Evolutionary conservation across 2,888 invertebrate genomes (phyloP).

Genomic region (Machimus atricapillus): DNA sequence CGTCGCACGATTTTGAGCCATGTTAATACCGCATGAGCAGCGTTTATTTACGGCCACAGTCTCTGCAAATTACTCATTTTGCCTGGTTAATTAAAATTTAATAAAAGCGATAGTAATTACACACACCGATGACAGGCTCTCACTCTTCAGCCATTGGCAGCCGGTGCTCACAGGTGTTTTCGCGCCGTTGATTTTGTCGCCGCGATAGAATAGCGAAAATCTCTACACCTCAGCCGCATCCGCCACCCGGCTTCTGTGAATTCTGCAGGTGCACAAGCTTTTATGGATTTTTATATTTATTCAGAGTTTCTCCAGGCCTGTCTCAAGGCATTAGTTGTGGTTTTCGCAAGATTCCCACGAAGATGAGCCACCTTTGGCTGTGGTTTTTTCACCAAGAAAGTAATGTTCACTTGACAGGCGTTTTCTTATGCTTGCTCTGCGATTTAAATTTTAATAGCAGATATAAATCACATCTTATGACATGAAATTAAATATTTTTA

Average conservation of each 20-base stretch:
- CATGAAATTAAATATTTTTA: too few species aligned
- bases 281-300: not conserved
- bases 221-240: not conserved
- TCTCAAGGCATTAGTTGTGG: not conserved
- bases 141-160: not conserved
- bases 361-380: not conserved
- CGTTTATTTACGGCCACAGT: conserved; percentile 1
- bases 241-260: not conserved
- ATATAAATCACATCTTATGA: not conserved
- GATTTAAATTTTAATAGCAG: not conserved
- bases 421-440: not conserved
- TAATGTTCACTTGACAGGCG: not conserved
- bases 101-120: conserved; percentile 31
- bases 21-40: not conserved
- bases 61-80: conserved; percentile 32
- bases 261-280: not conserved
- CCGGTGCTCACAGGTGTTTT: conserved; percentile 15
- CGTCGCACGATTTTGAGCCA: not conserved
- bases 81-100: conserved; percentile 29
- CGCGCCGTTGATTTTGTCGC: not conserved
- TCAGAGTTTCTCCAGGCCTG: not conserved
- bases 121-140: conserved; percentile 6
- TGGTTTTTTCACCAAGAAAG: not conserved
- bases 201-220: conserved; percentile 22
- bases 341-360: not conserved